Conservation (phyloP, 2,888 invertebrate genomes). For the Anoplius nigerrimus region DNA sequence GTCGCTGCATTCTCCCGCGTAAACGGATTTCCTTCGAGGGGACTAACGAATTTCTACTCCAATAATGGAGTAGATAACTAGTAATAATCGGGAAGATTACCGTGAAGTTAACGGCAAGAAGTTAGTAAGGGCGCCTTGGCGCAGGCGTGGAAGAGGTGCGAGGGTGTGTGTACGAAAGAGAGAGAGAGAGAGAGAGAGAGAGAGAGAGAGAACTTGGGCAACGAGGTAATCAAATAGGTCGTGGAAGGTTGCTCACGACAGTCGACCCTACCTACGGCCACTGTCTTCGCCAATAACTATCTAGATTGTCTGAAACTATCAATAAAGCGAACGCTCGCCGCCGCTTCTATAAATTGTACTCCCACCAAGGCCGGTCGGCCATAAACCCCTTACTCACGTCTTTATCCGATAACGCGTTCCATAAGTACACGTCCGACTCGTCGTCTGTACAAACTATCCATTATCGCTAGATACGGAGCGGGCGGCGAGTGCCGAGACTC, state of each 20-base stretch:
- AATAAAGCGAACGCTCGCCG: slow-evolving; percentile 57
- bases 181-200: slow-evolving; percentile 5
- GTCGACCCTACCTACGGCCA: slow-evolving; percentile 15
- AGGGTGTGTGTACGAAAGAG: neutral
- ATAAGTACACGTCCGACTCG: no score
- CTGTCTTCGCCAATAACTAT: slow-evolving; percentile 67
- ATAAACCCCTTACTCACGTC: slow-evolving; percentile 16
- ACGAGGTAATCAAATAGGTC: slow-evolving; percentile 23
- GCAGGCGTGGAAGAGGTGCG: neutral
- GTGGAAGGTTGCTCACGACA: slow-evolving; percentile 16
- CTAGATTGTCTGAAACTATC: slow-evolving; percentile 59
- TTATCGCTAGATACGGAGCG: no score
- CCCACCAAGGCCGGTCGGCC: neutral
- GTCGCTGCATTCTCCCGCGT: no score
- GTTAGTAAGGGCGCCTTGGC: no score
- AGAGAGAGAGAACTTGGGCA: slow-evolving; percentile 4
- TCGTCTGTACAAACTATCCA: no score
- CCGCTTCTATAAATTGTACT: neutral
- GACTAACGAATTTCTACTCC: no score
- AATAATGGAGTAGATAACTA: no score
- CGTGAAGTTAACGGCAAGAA: slow-evolving; percentile 1
- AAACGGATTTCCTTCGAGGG: no score
- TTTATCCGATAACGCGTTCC: slow-evolving; percentile 20
- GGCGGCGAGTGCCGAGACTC: no score
- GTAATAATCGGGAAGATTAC: neutral